These are phyloP conservation scores for Battus philenor DNA, from an alignment of 1,140 invertebrate genomes.

Conservation along the genomic window DNA sequence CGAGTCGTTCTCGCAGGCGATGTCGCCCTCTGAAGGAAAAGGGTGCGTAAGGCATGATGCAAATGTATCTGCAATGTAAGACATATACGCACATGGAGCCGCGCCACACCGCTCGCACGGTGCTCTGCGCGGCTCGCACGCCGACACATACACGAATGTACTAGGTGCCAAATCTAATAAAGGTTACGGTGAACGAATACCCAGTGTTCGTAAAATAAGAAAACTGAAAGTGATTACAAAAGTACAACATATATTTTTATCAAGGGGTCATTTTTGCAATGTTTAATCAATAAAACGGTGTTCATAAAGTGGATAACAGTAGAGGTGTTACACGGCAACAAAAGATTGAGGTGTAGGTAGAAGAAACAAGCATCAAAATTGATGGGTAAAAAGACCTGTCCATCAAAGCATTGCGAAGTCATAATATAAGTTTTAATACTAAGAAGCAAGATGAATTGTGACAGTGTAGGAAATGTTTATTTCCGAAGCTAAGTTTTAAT, in stretches of 20 bases:
- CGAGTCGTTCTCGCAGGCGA: conserved; percentile 82
- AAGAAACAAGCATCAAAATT: too few species aligned
- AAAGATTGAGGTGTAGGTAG: too few species aligned
- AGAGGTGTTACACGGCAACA: too few species aligned
- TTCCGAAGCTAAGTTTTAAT: too few species aligned
- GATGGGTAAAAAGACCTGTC: neutral
- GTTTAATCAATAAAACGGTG: too few species aligned
- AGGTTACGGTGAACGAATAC: neutral
- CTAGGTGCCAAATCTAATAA: conserved; percentile 1
- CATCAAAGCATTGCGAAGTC: neutral
- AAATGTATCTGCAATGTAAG: conserved; percentile 88
- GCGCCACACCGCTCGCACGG: conserved; percentile 36
- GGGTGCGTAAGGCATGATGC: conserved; percentile 97
- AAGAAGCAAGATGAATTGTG: too few species aligned
- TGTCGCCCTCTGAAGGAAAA: conserved; percentile 89
- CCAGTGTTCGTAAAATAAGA: neutral
- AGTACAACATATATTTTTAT: too few species aligned
- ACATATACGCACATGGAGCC: conserved; percentile 69
- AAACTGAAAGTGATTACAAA: too few species aligned
- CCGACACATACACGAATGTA: conserved; percentile 23
- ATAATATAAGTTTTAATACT: too few species aligned
- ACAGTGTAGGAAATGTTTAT: too few species aligned
- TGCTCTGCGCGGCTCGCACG: conserved; percentile 31
- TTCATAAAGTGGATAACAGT: too few species aligned
- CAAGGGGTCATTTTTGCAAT: too few species aligned